Percentiles rank a stretch among this genome's conserved stretches.
Conservation (phyloP, 2,888 invertebrate genomes). For the Parnassius smintheus region DNA sequence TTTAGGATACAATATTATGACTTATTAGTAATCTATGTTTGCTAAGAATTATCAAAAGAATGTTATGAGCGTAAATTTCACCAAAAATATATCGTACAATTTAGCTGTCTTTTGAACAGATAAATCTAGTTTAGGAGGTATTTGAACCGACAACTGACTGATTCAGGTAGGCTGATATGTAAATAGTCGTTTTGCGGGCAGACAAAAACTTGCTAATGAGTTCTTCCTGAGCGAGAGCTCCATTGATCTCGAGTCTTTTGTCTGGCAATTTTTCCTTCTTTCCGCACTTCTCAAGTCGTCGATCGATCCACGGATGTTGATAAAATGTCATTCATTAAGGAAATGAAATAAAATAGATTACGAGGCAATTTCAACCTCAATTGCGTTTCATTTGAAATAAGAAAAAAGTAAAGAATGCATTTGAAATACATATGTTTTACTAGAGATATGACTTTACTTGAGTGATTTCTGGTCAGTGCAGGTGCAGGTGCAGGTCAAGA, state of each 20-base stretch:
- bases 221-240: constrained; percentile 13
- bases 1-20: too few species aligned
- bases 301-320: constrained; percentile 24
- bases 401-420: too few species aligned
- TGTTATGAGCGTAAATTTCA: too few species aligned
- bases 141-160: constrained; percentile 3
- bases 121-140: not conserved
- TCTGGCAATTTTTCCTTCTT: constrained; percentile 18
- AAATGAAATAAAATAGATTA: constrained; percentile 23
- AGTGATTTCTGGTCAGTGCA: too few species aligned
- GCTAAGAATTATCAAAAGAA: too few species aligned
- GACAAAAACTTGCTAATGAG: constrained; percentile 26
- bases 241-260: constrained; percentile 23
- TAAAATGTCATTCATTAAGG: constrained; percentile 26
- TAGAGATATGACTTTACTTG: too few species aligned
- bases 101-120: not conserved
- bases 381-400: not conserved
- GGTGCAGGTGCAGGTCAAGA: too few species aligned
- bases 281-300: constrained; percentile 22
- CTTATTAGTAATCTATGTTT: too few species aligned
- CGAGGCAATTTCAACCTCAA: constrained; percentile 16
- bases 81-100: too few species aligned
- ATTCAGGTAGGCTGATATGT: constrained; percentile 21
- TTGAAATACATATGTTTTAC: too few species aligned
- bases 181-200: constrained; percentile 18